phyloP scores from a whole-genome alignment of 2,113 vertebrate species.

The Spea multiplicata region DNA sequence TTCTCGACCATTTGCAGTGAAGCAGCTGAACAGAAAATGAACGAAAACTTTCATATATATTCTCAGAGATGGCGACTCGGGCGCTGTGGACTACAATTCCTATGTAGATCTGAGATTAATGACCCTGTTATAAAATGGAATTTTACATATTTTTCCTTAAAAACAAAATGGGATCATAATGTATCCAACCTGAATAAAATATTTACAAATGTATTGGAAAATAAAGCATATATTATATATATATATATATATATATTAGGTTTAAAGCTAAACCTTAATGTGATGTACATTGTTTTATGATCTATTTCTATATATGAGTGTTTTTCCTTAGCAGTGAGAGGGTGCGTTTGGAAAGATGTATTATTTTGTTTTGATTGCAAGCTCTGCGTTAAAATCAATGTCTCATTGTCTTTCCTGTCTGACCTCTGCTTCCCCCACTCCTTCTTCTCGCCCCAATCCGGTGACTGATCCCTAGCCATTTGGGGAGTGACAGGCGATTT shows the following conservation, averaged over 20 bases:
- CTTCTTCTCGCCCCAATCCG: slow-evolving; percentile 30
- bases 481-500: slow-evolving; percentile 47
- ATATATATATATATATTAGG: not conserved
- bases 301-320: not conserved
- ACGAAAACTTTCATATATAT: no score
- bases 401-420: slow-evolving; percentile 39
- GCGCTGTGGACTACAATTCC: no score
- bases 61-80: no score
- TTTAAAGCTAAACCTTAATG: not conserved
- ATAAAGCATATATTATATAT: not conserved
- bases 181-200: no score
- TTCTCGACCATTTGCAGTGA: no score
- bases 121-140: no score
- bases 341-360: slow-evolving; percentile 9
- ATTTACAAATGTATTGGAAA: no score
- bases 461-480: slow-evolving; percentile 48
- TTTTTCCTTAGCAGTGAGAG: not conserved
- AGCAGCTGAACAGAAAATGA: no score
- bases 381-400: slow-evolving; percentile 45
- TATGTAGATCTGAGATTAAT: no score
- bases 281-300: not conserved
- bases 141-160: no score
- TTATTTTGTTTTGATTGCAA: slow-evolving; percentile 34
- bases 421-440: slow-evolving; percentile 38
- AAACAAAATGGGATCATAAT: no score